phyloP scores from a whole-genome alignment of 2,888 invertebrate species.

The Hyalella azteca region DNA sequence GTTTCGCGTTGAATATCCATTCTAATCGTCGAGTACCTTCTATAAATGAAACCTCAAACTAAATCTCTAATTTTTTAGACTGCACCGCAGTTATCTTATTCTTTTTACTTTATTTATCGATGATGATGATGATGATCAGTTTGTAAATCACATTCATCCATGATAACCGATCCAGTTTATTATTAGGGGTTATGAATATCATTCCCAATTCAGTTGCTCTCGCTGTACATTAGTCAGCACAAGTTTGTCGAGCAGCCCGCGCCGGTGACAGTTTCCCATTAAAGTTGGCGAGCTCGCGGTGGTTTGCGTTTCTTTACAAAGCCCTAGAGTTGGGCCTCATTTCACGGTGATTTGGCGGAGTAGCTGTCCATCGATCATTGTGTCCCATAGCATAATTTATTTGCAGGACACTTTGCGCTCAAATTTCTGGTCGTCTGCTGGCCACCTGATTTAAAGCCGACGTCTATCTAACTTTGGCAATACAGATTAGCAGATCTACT shows the following conservation, averaged over 20 bases:
- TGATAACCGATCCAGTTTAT: neutral
- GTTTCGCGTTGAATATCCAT: neutral
- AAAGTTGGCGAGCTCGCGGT: constrained; percentile 11
- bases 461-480: neutral
- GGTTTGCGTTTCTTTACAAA: neutral
- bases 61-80: too few species aligned
- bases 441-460: neutral
- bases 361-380: constrained; percentile 2
- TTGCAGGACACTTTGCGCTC: neutral
- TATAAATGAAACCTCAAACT: too few species aligned
- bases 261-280: constrained; percentile 16
- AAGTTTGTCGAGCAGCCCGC: neutral
- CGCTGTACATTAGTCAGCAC: neutral
- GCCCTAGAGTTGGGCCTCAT: constrained; percentile 22
- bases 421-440: neutral
- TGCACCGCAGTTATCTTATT: too few species aligned
- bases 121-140: neutral
- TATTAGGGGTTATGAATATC: neutral
- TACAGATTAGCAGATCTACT: neutral
- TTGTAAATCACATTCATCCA: neutral
- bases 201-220: neutral
- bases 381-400: neutral
- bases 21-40: neutral
- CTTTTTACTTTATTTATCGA: neutral
- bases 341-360: neutral